Conservation (phyloP, 2,797 vertebrate species). For the Notolepis coatsorum region DNA sequence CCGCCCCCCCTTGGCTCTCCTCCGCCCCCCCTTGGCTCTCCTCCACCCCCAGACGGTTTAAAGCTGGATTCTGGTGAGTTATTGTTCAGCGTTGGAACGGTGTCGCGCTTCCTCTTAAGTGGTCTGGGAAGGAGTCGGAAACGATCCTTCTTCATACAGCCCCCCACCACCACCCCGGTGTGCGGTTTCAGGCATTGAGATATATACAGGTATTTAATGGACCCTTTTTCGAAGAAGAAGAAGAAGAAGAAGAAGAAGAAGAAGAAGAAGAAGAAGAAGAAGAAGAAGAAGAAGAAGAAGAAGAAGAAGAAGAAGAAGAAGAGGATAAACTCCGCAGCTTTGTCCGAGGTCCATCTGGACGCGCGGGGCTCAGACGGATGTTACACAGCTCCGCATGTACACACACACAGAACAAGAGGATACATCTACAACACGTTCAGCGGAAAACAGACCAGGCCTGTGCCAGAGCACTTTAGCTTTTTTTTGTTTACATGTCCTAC, state of each 20-base stretch:
- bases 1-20: no score
- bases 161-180: no score
- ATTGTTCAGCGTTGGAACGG: neutral
- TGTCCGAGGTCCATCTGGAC: conserved; percentile 22
- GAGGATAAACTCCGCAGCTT: conserved; percentile 26
- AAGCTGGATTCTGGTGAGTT: neutral
- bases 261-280: no score
- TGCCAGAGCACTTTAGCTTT: conserved; percentile 39
- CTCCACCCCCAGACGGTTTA: conserved; percentile 6
- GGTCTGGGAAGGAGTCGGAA: neutral
- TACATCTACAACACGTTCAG: conserved; percentile 33
- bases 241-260: no score
- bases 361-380: neutral
- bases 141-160: neutral
- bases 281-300: no score
- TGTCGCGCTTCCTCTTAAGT: neutral
- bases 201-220: conserved; percentile 36
- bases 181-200: conserved; percentile 27
- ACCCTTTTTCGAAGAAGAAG: no score
- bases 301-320: no score
- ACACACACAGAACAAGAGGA: neutral
- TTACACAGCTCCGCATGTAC: neutral
- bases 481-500: conserved; percentile 63
- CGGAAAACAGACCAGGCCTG: conserved; percentile 26
- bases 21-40: no score